A percentile compares a stretch with the other conserved stretches of the same genome.
phyloP scores from a whole-genome alignment of 2,888 invertebrate genomes.

The Caenorhabditis sp. region DNA sequence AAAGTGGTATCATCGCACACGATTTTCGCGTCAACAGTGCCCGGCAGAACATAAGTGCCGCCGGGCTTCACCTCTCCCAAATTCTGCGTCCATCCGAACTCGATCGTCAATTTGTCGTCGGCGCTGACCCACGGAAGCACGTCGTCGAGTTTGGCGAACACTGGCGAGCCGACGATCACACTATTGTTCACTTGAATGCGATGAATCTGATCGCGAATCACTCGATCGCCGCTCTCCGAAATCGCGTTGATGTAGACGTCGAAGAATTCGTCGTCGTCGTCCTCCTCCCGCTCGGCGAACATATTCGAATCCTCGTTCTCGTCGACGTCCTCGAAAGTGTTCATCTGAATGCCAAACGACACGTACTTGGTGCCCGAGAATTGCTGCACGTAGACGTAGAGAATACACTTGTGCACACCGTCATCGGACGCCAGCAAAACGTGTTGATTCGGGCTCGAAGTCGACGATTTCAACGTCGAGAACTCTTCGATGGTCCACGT shows the following conservation, averaged over 20 bases:
- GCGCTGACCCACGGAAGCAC: not conserved
- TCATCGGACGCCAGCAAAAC: constrained; percentile 11
- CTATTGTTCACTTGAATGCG: constrained; percentile 25
- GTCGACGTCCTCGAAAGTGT: not conserved
- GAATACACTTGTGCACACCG: not conserved
- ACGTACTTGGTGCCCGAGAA: constrained; percentile 19
- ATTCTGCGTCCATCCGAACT: constrained; percentile 12
- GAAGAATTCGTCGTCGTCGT: not conserved
- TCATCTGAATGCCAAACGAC: constrained; percentile 32
- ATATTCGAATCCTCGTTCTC: constrained; percentile 15
- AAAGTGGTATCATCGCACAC: constrained; percentile 4
- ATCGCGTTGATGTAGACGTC: constrained; percentile 18
- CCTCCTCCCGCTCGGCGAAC: not conserved
- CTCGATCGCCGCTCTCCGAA: not conserved
- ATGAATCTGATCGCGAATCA: constrained; percentile 14
- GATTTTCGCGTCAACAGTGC: not conserved
- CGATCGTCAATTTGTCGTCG: constrained; percentile 18
- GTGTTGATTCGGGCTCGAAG: constrained; percentile 11
- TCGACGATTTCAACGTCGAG: not conserved
- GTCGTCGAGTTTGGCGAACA: constrained; percentile 13
- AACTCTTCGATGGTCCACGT: constrained; percentile 17
- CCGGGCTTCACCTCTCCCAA: no score
- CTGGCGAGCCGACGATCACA: constrained; percentile 23
- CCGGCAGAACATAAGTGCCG: not conserved
- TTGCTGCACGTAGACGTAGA: constrained; percentile 19